Base-by-base conservation (phyloP, 2,113 vertebrate species). In the Cnemophilus loriae region DNA sequence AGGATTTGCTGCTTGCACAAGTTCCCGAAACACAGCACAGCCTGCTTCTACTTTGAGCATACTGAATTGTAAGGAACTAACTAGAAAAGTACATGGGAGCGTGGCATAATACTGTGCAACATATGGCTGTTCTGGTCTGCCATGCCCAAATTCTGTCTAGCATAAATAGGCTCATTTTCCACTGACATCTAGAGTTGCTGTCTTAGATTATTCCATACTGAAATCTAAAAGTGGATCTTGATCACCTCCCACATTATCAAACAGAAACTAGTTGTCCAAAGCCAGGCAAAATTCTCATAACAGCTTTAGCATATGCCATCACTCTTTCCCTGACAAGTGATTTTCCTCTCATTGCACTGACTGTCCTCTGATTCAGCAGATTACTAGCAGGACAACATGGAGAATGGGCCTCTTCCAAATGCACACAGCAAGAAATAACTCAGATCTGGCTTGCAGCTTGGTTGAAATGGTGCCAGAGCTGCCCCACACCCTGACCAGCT, bases 81-180 rank as follows among this genome's bases (percentile, higher is more conserved):
- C 60, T 68, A 84, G 69, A 57, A 88, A 92, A 83, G 67, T 65
- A 76, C 37, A n/a, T 23, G 33, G 60, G 84, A 94, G 49, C 2
- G 32, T 85, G 42, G 87, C 67, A 53, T 33, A 73, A 53, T 53
- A 73, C 79, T 90, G 59, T 53, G 41, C 59, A 93, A 67, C 94
- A 92, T 88, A 95, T 86, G 90, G 75, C 53, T 74, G 52, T 50
- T 86, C 85, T 94, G 63, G 41, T 80, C 80, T 92, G 41, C 83
- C 41, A 33, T 80, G 71, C 67, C 92, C 85, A 90, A 89, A 75
- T 93, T 90, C 81, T 91, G 44, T 82, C 82, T 78, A 49, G 84
- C 61, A 76, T 64, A 73, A 91, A 84, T 85, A 91, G 88, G 52
- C 74, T 89, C 47, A 41, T 87, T 96, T 94, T 81, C 75, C 78